Evolutionary conservation across 2,797 vertebrate genomes (phyloP), one percentile per base, ranked within the genome.

Genomic region (Galago senegalensis): DNA sequence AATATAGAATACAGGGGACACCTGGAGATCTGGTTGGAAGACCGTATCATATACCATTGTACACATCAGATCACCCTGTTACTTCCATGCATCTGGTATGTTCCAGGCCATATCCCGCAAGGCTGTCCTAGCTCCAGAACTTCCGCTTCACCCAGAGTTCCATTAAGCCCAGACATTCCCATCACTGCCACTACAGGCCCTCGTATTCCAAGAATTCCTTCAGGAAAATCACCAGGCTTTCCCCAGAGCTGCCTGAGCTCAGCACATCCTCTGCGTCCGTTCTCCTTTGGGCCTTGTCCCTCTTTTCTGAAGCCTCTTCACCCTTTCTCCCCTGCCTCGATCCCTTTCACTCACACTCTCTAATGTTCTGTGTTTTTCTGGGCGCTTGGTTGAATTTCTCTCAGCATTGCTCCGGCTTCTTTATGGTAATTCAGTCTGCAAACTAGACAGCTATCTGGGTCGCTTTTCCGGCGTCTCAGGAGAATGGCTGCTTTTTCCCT

Each of bases 351-450:
- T 37, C 37, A 7, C 21, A 60, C 23, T n/a, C 49, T 84, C 53
- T 82, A 40, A 67, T 18, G 17, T 3, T 92, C 18, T 49, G 20
- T 6, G 43, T 16, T 34, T 60, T 31, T 31, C 31, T 37, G 20
- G 7, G 63, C 14, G 31, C 7, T 46, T 37, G 63, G 29, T 27
- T 82, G 99, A 46, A 99, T 98, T 90, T 99, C 99, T 96, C 99
- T 99, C 67, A 99, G 98, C 98, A 99, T 91, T 1, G 97, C 1
- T 1, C 98, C 99, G 77, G 98, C 97, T 0, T 99, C 98, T 4
- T 99, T 98, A 63, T 99, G 99, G 25, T 99, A 99, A 97, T 99
- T 98, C 97, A 99, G 98, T 96, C 99, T 99, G 88, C 98, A 99
- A 93, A 98, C 98, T 56, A 97, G 98, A 46, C 98, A 98, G 97